These are phyloP conservation scores for Oryzias sinensis DNA, from an alignment of 2,797 vertebrate species.

Conservation along the genomic window DNA sequence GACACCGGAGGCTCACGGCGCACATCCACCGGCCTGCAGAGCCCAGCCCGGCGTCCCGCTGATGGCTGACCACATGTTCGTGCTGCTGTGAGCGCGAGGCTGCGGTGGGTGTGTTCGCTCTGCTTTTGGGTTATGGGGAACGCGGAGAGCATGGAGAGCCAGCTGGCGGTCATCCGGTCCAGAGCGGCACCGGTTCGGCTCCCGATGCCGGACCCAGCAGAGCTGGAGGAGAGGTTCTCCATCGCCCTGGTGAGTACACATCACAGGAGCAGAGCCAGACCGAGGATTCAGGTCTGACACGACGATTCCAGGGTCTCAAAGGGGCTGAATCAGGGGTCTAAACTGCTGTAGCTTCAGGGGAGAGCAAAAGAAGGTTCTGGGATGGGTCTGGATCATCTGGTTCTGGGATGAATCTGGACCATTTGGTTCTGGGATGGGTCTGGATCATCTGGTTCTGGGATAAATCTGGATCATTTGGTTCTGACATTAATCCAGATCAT, in stretches of 20 bases:
- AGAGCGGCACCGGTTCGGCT: conserved; percentile 88
- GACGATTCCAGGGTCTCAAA: no score
- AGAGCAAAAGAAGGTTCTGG: no score
- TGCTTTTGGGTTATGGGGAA: conserved; percentile 84
- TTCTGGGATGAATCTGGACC: no score
- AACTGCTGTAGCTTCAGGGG: no score
- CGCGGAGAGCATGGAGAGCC: conserved; percentile 92
- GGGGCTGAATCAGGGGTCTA: no score
- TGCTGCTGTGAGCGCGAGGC: conserved; percentile 31
- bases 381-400: no score
- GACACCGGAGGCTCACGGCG: background rate
- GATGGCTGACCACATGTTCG: conserved; percentile 65
- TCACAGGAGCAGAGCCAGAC: no score
- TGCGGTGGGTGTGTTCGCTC: conserved; percentile 14
- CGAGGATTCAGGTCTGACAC: no score
- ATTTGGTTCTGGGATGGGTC: no score
- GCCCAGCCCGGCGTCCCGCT: conserved; percentile 9
- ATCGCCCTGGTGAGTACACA: conserved; percentile 82
- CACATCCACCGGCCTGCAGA: conserved; percentile 28
- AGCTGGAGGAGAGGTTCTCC: conserved; percentile 94
- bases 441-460: no score
- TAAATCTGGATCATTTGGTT: no score
- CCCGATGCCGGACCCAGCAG: conserved; percentile 92
- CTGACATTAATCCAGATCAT: no score
- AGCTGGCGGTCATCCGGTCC: conserved; percentile 89